These are phyloP conservation scores for Amphiduros pacificus DNA, from an alignment of 2,888 invertebrate species.

Conservation along the genomic window DNA sequence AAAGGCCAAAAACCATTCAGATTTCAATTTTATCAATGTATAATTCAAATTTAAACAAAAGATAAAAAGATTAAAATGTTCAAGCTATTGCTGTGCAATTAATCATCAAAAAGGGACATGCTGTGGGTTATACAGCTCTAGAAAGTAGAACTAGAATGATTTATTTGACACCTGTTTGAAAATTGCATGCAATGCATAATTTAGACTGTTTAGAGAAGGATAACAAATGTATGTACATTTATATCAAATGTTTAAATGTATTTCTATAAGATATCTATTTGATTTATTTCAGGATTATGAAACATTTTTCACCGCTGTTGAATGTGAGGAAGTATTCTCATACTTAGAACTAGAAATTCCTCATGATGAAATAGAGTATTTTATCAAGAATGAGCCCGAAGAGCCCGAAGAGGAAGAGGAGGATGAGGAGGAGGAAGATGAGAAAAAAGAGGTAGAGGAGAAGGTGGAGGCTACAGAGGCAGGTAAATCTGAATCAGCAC, in stretches of 20 bases:
- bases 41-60: no score
- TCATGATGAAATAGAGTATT: constrained; percentile 26
- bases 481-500: background rate
- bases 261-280: no score
- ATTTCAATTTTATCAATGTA: no score
- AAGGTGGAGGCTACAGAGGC: background rate
- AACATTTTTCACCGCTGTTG: constrained; percentile 29
- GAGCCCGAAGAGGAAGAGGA: constrained; percentile 3
- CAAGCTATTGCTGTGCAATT: no score
- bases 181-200: background rate
- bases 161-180: background rate
- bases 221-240: no score
- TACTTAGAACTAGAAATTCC: constrained; percentile 28
- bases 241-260: no score
- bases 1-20: no score
- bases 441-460: constrained; percentile 5
- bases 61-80: no score
- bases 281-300: constrained; percentile 27
- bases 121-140: no score
- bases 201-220: no score
- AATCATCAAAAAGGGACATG: no score
- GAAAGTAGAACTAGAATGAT: no score
- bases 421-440: background rate
- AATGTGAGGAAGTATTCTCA: constrained; percentile 25
- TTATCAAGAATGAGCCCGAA: background rate